phyloP scores from a whole-genome alignment of 2,113 vertebrate genomes.

The Chauna torquata region DNA sequence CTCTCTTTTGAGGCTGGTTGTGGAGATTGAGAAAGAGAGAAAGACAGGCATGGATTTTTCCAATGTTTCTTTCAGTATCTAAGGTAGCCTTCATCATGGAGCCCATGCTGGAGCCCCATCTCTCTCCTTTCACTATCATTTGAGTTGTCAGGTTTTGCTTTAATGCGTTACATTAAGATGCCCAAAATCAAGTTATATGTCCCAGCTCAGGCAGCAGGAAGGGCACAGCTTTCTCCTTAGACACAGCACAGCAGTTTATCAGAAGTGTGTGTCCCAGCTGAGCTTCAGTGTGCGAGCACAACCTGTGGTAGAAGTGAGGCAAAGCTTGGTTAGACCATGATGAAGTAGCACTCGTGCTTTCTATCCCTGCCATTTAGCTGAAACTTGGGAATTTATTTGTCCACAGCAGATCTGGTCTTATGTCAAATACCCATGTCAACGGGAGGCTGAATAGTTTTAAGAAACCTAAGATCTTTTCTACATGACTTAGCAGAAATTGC shows the following conservation, averaged over 20 bases:
- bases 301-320: accelerated
- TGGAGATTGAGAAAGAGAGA: background rate
- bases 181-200: background rate
- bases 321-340: accelerated
- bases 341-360: background rate
- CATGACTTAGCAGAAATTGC: background rate
- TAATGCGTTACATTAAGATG: background rate
- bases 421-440: background rate
- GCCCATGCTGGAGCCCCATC: background rate
- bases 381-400: background rate
- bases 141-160: background rate
- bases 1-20: background rate
- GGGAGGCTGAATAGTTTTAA: background rate
- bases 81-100: background rate
- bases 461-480: background rate
- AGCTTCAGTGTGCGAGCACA: background rate
- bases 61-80: background rate
- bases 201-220: background rate
- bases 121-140: background rate
- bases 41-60: background rate
- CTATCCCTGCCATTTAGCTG: background rate
- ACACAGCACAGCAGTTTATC: background rate
- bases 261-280: background rate
- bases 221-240: background rate
- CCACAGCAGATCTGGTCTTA: accelerated